Evolutionary conservation across 2,797 vertebrate species (phyloP), one percentile per base, ranked within the genome.

Genomic region (Manis javanica): DNA sequence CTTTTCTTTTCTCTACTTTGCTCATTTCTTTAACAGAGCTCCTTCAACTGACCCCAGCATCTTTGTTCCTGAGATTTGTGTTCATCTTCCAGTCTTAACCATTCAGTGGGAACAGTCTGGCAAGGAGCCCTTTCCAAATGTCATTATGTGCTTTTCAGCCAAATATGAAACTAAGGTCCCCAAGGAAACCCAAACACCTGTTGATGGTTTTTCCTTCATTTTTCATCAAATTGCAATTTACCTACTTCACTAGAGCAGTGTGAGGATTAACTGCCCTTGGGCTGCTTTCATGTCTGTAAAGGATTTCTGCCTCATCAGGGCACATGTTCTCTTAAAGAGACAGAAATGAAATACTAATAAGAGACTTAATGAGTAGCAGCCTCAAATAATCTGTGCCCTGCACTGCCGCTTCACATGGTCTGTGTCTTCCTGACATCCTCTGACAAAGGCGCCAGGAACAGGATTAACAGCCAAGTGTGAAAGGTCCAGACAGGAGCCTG

Each of bases 41-140:
- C 51, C 57, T 91, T 55, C 55, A 87, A 23, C 16, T 64, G 74
- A 93, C n/a, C 79, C 24, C 26, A 37, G 63, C 31, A 24, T 59
- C 90, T 90, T 96, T 63, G 82, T 74, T 94, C 39, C 63, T 49
- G 42, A 64, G 82, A 64, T 83, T 86, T 84, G 57, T n/a, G 42
- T 42, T 96, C 63, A 86, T 96, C 87, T 93, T 87, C 61, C 69
- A 78, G 46, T 94, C 63, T 87, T 83, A 82, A 82, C 68, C 63
- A 87, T 74, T 95, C 77, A 46, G 46, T n/a, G 39, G 37, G 37
- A 90, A 79, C 61, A 74, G 61, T 57, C 86, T 91, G 92, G 78
- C 92, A 72, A 96, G 79, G 61, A 68, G 75, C 46, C 88, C 90
- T 95, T 94, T 94, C 74, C 91, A 96, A 96, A 95, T 92, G 93